Base-by-base conservation (phyloP, 2,888 invertebrate species). In the Stegana nigrithorax region DNA sequence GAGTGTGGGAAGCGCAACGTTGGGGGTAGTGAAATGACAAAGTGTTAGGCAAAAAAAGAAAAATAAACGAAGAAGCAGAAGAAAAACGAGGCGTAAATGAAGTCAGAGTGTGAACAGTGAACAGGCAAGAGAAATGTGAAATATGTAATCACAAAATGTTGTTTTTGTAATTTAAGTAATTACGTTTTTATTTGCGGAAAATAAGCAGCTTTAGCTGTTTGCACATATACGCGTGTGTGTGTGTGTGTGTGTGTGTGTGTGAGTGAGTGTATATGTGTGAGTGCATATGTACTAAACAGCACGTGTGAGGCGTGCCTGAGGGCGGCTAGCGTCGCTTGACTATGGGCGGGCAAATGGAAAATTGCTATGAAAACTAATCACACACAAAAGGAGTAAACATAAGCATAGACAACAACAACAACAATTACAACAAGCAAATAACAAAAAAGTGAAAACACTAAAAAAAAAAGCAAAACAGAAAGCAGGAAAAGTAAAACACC, bases 151-250 rank as follows among this genome's bases (percentile, higher is more conserved):
- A 78, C 57, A 59, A 71, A 74, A 71, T 67, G 63, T 67, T 77
- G 64, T 69, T 77, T 67, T 63, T 59, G 71, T 69, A 67, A 75
- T 75, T 73, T 67, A 71, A 71, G 73, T 78, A 78, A 75, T 75
- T 71, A 66, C 66, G 68, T 64, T 63, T 68, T 66, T 44, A 60
- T 63, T 60, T 59, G 56, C 44, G 60, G 44, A 61, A 66, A 42
- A 42, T 44, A 36, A 36, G 53, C 32, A 55, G 36, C 32, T 32
- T 21, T 17, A 23, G n/a, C n/a, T n/a, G n/a, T n/a, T n/a, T n/a
- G 27, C 27, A 26, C 14, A 26, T 2, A 27, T 8, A 51, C 27
- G 14, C 26, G 39, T 39, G 39, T 4, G 39, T 14, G 17, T 39
- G 39, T 14, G 39, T 2, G 10, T 8, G 14, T 14, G 14, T 6